Conservation (phyloP, 2,888 invertebrate species). For the Dilophus febrilis region DNA sequence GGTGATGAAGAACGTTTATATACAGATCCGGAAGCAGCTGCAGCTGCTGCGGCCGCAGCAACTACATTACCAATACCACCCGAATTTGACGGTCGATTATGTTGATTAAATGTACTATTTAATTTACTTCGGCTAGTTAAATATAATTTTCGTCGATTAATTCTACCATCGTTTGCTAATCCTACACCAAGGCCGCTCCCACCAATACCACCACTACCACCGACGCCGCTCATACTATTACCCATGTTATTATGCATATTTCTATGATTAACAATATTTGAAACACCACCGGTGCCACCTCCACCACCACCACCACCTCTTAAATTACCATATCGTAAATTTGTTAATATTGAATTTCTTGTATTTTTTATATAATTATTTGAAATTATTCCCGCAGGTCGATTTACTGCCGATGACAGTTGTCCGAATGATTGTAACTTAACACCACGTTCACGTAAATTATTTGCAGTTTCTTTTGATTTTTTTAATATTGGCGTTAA, state of each 20-base stretch:
- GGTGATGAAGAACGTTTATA: constrained; percentile 39
- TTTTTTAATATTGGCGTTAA: constrained; percentile 72
- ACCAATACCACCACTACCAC: constrained; percentile 23
- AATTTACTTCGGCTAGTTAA: constrained; percentile 45
- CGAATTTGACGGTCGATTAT: constrained; percentile 12
- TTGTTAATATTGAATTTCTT: too few relatives aligned
- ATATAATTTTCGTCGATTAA: constrained; percentile 35
- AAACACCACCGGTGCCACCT: constrained; percentile 29
- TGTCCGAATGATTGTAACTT: constrained; percentile 14
- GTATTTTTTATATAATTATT: too few relatives aligned
- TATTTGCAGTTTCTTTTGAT: constrained; percentile 66
- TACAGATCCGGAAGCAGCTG: constrained; percentile 13
- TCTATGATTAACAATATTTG: too few relatives aligned
- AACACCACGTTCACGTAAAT: constrained; percentile 32
- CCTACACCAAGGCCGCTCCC: background rate
- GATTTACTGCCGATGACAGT: too few relatives aligned
- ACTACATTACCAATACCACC: too few relatives aligned
- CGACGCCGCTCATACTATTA: too few relatives aligned
- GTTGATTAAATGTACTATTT: constrained; percentile 15
- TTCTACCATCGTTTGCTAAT: constrained; percentile 14
- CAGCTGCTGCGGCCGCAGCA: constrained; percentile 13
- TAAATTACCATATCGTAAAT: constrained; percentile 17
- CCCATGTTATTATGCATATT: too few relatives aligned
- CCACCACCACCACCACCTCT: constrained; percentile 30
- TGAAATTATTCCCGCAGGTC: too few relatives aligned